Base-by-base conservation (phyloP, 1,140 invertebrate species). In the Lasioglossum baleicum region DNA sequence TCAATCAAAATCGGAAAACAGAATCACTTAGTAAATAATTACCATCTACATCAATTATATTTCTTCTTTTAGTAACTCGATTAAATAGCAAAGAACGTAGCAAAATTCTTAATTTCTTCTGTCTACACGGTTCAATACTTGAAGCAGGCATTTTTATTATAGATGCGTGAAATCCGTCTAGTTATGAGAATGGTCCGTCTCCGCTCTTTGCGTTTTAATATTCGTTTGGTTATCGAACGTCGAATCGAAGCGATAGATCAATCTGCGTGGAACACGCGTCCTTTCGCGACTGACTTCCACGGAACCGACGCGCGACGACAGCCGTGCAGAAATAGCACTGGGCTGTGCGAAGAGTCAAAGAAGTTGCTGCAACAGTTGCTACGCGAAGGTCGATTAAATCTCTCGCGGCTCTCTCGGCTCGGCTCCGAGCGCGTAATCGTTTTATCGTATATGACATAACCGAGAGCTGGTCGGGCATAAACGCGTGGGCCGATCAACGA, bases 361-460 rank as follows among this genome's bases (percentile, higher is more conserved):
- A 48, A 48, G 65, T 26, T n/a, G 65, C 44, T n/a, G 65, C 65
- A 67, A 67, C 65, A 48, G 65, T 67, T 42, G 40, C 42, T 26
- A 15, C 42, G 65, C 65, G 65, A 67, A 67, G 65, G 65, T 67
- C 42, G 42, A 51, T 67, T 67, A 67, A 67, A 67, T 51, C 65
- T 13, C 61, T 8, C 22, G 63, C 63, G n/a, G 63, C 35, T 44
- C 42, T 8, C 10, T 8, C 42, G 42, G 42, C 7, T 8, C 44
- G 44, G 44, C 10, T 10, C 44, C 8, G 44, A n/a, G n/a, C 65
- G n/a, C 42, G 65, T 67, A 67, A 67, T 67, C 65, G n/a, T 67
- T 67, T 56, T 40, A 56, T 70, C 51, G 68, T 26, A 4, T 35
- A 40, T 70, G 68, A 53, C 68, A 70, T 70, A 70, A 56, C 26